Evolutionary conservation across 2,888 invertebrate genomes (phyloP), one percentile per base, ranked within the genome.

Genomic region (Micoletzkya japonica): DNA sequence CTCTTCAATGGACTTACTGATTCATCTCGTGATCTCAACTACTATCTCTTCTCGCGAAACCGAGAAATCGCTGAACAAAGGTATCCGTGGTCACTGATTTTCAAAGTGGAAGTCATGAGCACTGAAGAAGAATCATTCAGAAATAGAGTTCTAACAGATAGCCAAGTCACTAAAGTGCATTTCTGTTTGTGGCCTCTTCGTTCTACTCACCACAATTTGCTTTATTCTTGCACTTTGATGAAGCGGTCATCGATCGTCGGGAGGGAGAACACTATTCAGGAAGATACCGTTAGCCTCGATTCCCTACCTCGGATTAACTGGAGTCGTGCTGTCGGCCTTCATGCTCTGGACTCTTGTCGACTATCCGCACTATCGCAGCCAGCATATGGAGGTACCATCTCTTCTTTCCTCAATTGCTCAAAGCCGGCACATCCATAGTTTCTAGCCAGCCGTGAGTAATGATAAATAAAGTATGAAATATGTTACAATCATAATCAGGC

Each of bases 281-380:
- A 73, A 74, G 4, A 82, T 82, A 59, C 78, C 81, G 28, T 71
- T 77, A 0, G 79, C 77, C 17, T 77, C 82, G 10, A 70, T 82
- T 2, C 82, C 82, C 1, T 82, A 76, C 59, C 72, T 82, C 1
- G 76, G 76, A 0, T 37, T 82, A 4, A 82, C 82, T 4, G 77
- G 77, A 1, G 24, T 77, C 24, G 76, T 82, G 1, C 72, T 82
- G 28, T 77, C 79, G 0, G 61, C 54, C 10, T 82, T 82, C 71
- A 82, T 82, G 81, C 50, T 82, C 7, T 60, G 78, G 49, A 82
- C 82, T n/a, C 67, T 82, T n/a, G 71, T 82, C 58, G 67, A 78
- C 59, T 61, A 75, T n/a, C 81, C 82, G n/a, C 59, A 81, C 7
- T 79, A 81, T 69, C 75, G 77, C 3, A 80, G 80, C 72, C 82